These are phyloP conservation scores for Strongylocentrotus purpuratus DNA, from an alignment of 35 echinoderm and acorn worm genomes.

Conservation along the genomic window DNA sequence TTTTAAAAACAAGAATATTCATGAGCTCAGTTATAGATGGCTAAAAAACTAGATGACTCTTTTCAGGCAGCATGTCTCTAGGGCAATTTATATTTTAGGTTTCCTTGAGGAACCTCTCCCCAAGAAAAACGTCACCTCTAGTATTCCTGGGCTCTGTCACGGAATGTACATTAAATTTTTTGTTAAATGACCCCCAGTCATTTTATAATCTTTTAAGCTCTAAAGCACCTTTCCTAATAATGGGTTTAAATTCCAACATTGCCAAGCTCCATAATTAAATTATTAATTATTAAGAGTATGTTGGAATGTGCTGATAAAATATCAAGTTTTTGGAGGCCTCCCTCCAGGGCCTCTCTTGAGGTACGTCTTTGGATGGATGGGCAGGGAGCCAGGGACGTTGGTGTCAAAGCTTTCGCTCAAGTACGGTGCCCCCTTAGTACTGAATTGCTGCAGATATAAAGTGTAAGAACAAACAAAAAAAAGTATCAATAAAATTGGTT, in stretches of 20 bases:
- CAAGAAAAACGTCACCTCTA: neutral
- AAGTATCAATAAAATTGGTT: neutral
- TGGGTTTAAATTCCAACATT: neutral
- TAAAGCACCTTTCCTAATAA: neutral
- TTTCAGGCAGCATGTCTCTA: no score
- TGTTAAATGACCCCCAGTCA: neutral
- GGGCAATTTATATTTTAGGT: no score
- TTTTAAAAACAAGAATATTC: no score
- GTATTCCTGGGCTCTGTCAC: neutral
- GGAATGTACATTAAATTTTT: neutral
- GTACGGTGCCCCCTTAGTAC: neutral
- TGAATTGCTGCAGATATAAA: slow-evolving; percentile 7
- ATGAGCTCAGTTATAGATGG: no score
- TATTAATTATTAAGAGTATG: no score
- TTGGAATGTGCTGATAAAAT: neutral
- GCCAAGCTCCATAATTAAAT: no score
- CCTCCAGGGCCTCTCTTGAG: slow-evolving; percentile 5
- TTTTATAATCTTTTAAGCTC: neutral
- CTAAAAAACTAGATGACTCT: no score
- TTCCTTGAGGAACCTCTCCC: neutral
- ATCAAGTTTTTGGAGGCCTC: neutral
- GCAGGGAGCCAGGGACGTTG: neutral
- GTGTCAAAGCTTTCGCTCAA: neutral
- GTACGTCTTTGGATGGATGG: neutral
- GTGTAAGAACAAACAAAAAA: neutral